Evolutionary conservation across 2,113 vertebrate genomes (phyloP).

Genomic region (Irena cyanogastra): DNA sequence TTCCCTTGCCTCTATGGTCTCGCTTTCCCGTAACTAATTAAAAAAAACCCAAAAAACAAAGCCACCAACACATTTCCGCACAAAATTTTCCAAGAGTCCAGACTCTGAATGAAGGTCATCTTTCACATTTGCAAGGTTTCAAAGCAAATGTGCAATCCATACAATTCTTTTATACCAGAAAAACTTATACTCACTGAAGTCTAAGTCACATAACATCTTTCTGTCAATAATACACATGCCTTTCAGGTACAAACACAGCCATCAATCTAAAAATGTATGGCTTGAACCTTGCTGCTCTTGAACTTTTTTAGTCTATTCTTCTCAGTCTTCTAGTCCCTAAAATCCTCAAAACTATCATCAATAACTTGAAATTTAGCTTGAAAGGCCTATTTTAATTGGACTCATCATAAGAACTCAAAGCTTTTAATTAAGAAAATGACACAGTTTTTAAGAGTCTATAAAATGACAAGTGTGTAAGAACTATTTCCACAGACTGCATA

Average conservation of each 20-base stretch:
- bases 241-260: neutral
- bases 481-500: neutral
- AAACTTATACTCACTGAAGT: neutral
- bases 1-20: neutral
- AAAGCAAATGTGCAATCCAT: neutral
- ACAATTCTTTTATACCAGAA: neutral
- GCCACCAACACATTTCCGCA: neutral
- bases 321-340: neutral
- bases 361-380: neutral
- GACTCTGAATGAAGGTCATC: neutral
- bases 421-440: neutral
- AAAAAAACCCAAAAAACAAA: neutral
- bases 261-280: neutral
- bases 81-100: neutral
- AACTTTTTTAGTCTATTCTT: neutral
- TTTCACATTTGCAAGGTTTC: neutral
- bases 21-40: neutral
- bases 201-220: neutral
- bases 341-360: neutral
- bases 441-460: neutral
- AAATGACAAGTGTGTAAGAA: fast-evolving
- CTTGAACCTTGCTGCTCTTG: neutral
- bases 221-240: fast-evolving
- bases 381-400: neutral
- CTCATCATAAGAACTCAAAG: neutral